A percentile compares a stretch with the other conserved stretches of the same genome.
Evolutionary conservation across 2,888 invertebrate species (phyloP).

Genomic region (Caenorhabditis sp.): DNA sequence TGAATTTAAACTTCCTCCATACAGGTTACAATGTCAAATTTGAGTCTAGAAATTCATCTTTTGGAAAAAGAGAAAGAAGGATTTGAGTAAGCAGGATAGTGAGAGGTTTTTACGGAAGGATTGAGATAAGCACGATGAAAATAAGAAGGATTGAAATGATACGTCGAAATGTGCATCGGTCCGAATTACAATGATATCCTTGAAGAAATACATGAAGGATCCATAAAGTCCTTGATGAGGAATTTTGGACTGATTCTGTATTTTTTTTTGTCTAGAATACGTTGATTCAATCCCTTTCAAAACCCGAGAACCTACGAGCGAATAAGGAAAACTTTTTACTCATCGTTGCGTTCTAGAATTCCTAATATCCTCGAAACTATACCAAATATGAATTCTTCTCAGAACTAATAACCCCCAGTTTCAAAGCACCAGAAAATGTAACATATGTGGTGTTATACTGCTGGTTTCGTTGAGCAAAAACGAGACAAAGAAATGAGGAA

Average conservation of each 20-base stretch:
- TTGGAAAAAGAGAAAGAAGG: too few relatives aligned
- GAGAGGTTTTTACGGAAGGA: too few relatives aligned
- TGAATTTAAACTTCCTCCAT: too few relatives aligned
- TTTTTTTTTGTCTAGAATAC: background rate
- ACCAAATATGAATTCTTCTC: background rate
- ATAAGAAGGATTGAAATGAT: too few relatives aligned
- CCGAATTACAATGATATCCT: too few relatives aligned
- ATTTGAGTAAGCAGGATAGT: too few relatives aligned
- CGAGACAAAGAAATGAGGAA: conserved; percentile 12
- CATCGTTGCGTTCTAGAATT: background rate
- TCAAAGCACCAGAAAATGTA: background rate
- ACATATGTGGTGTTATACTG: conserved; percentile 7
- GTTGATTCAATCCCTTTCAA: background rate
- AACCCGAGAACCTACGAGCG: background rate
- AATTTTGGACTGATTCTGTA: background rate
- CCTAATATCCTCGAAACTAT: background rate
- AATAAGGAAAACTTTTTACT: background rate
- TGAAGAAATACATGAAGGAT: too few relatives aligned
- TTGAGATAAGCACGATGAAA: too few relatives aligned
- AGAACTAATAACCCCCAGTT: background rate
- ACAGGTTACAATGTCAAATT: too few relatives aligned
- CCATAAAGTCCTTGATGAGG: background rate
- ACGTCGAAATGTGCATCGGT: too few relatives aligned
- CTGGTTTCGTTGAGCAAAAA: conserved; percentile 25
- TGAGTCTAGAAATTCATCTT: too few relatives aligned